Percentiles rank a stretch among this genome's conserved stretches.
phyloP scores from a whole-genome alignment of 2,113 vertebrate species.

The Etheostoma cragini region DNA sequence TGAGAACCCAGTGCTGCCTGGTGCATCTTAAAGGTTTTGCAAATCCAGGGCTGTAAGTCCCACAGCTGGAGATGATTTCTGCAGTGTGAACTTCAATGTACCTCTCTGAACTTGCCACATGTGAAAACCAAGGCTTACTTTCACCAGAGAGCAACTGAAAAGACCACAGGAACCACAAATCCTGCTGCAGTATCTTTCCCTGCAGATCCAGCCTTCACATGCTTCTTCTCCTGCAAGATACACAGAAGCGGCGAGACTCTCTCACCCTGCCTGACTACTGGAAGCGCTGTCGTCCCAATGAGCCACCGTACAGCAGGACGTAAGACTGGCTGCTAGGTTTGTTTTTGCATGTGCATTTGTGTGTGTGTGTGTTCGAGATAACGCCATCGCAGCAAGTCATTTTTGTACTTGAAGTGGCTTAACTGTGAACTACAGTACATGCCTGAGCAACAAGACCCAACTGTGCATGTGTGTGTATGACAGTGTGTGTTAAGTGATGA shows the following conservation, averaged over 20 bases:
- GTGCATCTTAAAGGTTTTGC: neutral
- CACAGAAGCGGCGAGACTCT: neutral
- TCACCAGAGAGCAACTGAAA: neutral
- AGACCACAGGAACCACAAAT: constrained; percentile 3
- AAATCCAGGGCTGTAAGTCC: neutral
- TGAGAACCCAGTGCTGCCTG: neutral
- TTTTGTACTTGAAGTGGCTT: constrained; percentile 26
- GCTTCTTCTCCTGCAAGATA: constrained; percentile 22
- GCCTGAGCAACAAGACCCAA: constrained; percentile 1
- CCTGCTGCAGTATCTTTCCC: constrained; percentile 5
- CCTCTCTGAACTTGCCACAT: neutral
- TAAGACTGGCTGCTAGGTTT: neutral
- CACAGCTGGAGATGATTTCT: neutral
- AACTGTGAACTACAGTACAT: constrained; percentile 23
- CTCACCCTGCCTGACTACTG: neutral
- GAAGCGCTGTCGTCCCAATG: neutral
- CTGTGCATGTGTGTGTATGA: constrained; percentile 20
- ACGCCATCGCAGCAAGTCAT: neutral
- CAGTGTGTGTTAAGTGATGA: constrained; percentile 44
- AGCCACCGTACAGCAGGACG: neutral
- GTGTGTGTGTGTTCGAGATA: constrained; percentile 5
- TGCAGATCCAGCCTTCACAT: constrained; percentile 12
- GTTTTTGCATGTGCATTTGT: neutral
- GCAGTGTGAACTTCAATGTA: neutral
- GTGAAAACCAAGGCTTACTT: neutral